Percentiles rank a stretch among this genome's conserved stretches.
phyloP scores from a whole-genome alignment of 2,888 invertebrate genomes.

The Girardia tigrina region DNA sequence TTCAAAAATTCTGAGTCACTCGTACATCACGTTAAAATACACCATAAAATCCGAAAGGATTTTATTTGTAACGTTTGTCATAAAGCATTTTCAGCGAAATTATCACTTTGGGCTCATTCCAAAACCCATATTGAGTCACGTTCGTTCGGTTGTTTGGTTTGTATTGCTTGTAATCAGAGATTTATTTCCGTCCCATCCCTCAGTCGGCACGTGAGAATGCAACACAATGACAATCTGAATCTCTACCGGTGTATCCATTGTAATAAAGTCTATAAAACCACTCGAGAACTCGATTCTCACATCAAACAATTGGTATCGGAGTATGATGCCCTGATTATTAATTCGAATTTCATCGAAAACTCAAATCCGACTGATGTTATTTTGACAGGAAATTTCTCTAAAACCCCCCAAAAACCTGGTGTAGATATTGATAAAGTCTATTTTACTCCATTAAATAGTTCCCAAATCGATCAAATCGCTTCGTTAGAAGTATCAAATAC shows the following conservation, averaged over 20 bases:
- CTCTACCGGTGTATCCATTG: constrained; percentile 30
- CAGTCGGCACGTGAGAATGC: constrained; percentile 30
- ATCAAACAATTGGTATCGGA: constrained; percentile 20
- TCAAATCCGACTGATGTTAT: background rate
- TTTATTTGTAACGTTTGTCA: constrained; percentile 14
- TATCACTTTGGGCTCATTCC: constrained; percentile 26
- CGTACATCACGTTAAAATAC: constrained; percentile 25
- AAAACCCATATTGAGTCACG: constrained; percentile 24
- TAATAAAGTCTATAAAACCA: constrained; percentile 29
- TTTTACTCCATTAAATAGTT: background rate
- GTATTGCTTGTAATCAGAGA: constrained; percentile 29
- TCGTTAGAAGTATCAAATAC: background rate
- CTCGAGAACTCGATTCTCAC: constrained; percentile 30
- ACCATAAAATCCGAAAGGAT: constrained; percentile 6
- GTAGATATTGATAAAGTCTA: background rate
- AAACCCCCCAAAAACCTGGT: background rate
- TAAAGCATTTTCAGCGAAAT: background rate
- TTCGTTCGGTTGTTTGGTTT: constrained; percentile 23
- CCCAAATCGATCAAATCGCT: background rate
- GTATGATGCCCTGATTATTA: background rate
- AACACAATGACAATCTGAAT: constrained; percentile 20
- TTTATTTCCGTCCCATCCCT: constrained; percentile 11
- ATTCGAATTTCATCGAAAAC: background rate
- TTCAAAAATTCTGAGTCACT: constrained; percentile 16
- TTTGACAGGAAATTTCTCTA: background rate